Conservation (phyloP, 2,797 vertebrate genomes). For the Myotis findleyi region DNA sequence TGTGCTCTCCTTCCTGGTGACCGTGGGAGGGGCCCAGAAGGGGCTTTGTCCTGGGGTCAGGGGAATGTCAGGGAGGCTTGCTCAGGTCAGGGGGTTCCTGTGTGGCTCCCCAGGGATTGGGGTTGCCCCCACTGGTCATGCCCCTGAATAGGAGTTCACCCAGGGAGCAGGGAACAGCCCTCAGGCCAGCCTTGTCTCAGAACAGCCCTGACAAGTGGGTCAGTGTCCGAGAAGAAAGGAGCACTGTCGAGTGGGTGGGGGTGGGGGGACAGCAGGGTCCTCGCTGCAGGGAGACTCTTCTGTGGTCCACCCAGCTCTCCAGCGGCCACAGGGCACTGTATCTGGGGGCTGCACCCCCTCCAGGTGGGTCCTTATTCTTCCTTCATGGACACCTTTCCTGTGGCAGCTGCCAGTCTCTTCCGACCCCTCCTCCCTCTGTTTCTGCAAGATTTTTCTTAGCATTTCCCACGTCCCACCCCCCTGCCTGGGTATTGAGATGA, state of each 20-base stretch:
- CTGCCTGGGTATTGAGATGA: neutral
- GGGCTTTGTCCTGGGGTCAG: neutral
- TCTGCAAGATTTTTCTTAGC: neutral
- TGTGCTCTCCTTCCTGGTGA: neutral
- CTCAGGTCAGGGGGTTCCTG: neutral
- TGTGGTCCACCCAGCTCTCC: neutral
- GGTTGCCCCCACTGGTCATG: neutral
- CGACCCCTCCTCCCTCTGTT: neutral
- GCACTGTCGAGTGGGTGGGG: neutral
- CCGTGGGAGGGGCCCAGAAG: neutral
- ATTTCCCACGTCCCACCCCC: fast-evolving
- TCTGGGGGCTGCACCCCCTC: neutral
- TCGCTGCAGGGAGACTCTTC: neutral
- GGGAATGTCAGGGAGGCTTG: neutral
- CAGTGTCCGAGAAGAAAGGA: neutral
- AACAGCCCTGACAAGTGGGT: neutral
- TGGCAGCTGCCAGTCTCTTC: neutral
- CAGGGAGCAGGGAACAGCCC: neutral
- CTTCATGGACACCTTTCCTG: neutral
- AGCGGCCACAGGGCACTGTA: fast-evolving
- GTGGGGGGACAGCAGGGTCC: neutral
- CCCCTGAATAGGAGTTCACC: neutral
- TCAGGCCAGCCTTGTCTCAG: neutral
- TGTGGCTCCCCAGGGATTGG: neutral
- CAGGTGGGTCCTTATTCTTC: neutral